A percentile compares a stretch with the other conserved stretches of the same genome.
Evolutionary conservation across 2,888 invertebrate genomes (phyloP).

Genomic region (Himalopsyche kuldschensis): DNA sequence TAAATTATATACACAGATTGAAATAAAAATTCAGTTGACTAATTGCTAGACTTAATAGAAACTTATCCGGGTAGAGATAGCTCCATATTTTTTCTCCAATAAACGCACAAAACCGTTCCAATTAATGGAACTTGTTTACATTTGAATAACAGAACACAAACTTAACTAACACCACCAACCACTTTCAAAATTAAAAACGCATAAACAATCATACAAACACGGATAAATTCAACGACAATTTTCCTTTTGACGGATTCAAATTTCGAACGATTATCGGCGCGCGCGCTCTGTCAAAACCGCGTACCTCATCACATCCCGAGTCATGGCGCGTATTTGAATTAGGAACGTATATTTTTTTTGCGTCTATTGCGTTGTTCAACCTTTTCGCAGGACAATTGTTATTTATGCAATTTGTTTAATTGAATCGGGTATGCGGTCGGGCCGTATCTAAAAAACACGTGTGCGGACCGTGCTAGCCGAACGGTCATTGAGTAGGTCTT

Average conservation of each 20-base stretch:
- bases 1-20: no score
- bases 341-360: background rate
- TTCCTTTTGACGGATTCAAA: background rate
- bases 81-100: background rate
- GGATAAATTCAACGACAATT: background rate
- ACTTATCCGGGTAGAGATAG: background rate
- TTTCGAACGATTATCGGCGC: background rate
- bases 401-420: constrained; percentile 11
- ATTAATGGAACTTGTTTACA: background rate
- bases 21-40: no score
- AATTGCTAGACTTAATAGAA: no score
- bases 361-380: background rate
- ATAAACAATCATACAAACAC: background rate
- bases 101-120: background rate
- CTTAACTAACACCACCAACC: background rate
- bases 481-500: constrained; percentile 62
- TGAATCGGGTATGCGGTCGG: constrained; percentile 42
- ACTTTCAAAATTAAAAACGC: background rate
- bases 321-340: constrained; percentile 1
- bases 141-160: background rate
- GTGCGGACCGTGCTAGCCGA: constrained; percentile 64
- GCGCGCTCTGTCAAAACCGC: background rate
- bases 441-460: constrained; percentile 52
- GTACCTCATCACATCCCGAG: background rate
- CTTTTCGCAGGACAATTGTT: background rate